Evolutionary conservation across 2,113 vertebrate genomes (phyloP).

Genomic region (Poicephalus meyeri): DNA sequence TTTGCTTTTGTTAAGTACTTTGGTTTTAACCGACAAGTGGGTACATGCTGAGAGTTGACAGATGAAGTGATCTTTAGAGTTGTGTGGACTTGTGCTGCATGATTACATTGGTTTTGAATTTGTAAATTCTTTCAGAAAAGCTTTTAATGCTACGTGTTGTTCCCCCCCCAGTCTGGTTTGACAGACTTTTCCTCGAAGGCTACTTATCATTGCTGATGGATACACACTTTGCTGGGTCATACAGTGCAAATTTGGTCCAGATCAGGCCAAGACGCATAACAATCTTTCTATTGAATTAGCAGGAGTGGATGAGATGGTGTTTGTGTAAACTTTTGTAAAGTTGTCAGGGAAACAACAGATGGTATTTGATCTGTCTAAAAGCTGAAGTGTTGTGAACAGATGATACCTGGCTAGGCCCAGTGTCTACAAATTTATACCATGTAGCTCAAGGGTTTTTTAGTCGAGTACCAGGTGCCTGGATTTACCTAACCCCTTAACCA

Average conservation of each 20-base stretch:
- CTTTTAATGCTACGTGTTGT: neutral
- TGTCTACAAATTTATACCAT: neutral
- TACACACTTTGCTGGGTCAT: neutral
- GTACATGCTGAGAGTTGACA: neutral
- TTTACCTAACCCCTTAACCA: neutral
- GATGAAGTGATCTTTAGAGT: neutral
- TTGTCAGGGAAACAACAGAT: neutral
- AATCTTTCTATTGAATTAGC: neutral
- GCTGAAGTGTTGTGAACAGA: neutral
- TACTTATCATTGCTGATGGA: fast-evolving
- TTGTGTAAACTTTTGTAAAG: neutral
- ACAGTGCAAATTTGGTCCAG: neutral
- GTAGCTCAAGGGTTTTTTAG: neutral
- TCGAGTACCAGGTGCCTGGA: neutral
- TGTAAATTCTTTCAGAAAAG: neutral
- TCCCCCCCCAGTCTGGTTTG: neutral
- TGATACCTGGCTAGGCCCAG: neutral
- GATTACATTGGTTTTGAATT: neutral
- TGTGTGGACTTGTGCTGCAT: neutral
- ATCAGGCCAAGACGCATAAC: neutral
- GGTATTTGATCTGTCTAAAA: neutral
- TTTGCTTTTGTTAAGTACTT: neutral
- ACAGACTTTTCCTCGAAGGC: neutral
- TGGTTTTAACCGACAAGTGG: neutral
- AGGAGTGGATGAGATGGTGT: neutral